Evolutionary conservation across 2,888 invertebrate genomes (phyloP).

Genomic region (Agonopterix alstromeriana): DNA sequence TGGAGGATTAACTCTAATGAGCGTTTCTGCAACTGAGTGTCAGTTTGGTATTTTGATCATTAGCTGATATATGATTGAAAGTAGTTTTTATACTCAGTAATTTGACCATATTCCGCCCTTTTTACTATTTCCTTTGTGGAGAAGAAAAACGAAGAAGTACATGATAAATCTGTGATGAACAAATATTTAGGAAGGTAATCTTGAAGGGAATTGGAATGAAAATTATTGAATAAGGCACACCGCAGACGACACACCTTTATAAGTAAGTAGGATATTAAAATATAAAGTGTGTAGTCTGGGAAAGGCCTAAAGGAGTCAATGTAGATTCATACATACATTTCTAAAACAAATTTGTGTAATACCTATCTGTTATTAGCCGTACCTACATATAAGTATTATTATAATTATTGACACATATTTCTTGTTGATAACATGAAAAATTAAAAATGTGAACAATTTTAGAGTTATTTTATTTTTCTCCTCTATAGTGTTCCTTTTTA

Average conservation of each 20-base stretch:
- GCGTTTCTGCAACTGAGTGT: too few relatives aligned
- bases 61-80: constrained; percentile 14
- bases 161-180: constrained; percentile 71
- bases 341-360: constrained; percentile 51
- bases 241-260: too few relatives aligned
- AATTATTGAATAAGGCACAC: constrained; percentile 20
- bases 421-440: constrained; percentile 69
- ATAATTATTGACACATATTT: constrained; percentile 68
- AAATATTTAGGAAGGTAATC: constrained; percentile 52
- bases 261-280: too few relatives aligned
- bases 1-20: too few relatives aligned
- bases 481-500: too few relatives aligned
- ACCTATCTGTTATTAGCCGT: constrained; percentile 58
- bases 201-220: constrained; percentile 44
- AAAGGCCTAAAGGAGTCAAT: constrained; percentile 22
- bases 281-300: too few relatives aligned
- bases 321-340: constrained; percentile 47
- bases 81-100: constrained; percentile 34
- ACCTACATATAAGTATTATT: constrained; percentile 71
- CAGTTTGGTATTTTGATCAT: constrained; percentile 33
- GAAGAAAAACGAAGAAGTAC: constrained; percentile 60
- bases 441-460: constrained; percentile 61
- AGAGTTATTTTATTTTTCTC: too few relatives aligned
- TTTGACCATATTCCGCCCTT: constrained; percentile 45
- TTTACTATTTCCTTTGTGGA: constrained; percentile 31